Conservation (phyloP, 2,113 vertebrate species). For the Chaetops frenatus region DNA sequence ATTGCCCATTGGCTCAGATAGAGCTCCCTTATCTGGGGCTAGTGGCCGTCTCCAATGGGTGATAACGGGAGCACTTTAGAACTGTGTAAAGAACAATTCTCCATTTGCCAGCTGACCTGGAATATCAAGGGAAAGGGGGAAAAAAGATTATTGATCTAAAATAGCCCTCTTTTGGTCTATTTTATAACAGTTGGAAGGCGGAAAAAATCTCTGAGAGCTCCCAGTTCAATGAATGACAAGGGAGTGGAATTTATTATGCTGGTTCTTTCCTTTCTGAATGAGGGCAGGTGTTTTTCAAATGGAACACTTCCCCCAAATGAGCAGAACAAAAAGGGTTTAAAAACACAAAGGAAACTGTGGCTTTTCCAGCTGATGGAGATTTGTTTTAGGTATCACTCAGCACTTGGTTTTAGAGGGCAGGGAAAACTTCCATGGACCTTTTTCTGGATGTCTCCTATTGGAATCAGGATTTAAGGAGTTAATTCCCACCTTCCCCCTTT, state of each 20-base stretch:
- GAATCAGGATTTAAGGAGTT: neutral
- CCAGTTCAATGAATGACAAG: slow-evolving; percentile 4
- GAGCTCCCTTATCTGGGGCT: slow-evolving; percentile 28
- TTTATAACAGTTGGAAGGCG: slow-evolving; percentile 24
- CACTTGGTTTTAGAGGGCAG: neutral
- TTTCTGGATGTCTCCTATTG: neutral
- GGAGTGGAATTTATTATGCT: slow-evolving; percentile 14
- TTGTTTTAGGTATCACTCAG: neutral
- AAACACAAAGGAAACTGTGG: neutral
- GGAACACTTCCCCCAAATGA: neutral
- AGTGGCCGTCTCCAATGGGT: slow-evolving; percentile 11
- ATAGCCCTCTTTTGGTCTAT: slow-evolving; percentile 46
- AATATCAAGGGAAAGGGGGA: neutral
- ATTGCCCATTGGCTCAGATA: neutral
- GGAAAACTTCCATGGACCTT: neutral
- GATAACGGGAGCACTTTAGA: slow-evolving; percentile 18
- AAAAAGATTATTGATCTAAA: slow-evolving; percentile 47
- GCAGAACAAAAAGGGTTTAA: neutral
- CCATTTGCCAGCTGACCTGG: slow-evolving; percentile 53
- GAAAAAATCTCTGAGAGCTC: neutral
- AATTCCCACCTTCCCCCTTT: neutral
- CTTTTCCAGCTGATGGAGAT: neutral
- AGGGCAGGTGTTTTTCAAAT: slow-evolving; percentile 43
- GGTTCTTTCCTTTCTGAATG: neutral
- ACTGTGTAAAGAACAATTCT: slow-evolving; percentile 16